These are phyloP conservation scores for Hedya salicella DNA, from an alignment of 2,888 invertebrate species.

Conservation along the genomic window DNA sequence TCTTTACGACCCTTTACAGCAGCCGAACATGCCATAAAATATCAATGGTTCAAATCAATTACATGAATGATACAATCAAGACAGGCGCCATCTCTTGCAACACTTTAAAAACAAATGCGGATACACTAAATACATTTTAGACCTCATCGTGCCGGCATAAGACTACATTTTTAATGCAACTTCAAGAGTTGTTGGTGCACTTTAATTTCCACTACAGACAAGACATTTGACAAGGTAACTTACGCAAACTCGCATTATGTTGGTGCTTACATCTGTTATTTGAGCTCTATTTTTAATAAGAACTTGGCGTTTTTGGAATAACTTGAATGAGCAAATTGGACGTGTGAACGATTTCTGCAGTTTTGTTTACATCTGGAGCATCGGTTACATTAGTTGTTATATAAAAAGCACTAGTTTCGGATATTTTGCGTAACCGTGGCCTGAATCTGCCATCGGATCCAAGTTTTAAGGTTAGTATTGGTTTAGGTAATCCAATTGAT, in stretches of 20 bases:
- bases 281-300: not conserved
- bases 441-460: conserved; percentile 16
- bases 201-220: conserved; percentile 10
- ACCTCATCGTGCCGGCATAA: not conserved
- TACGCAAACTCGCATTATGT: not conserved
- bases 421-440: conserved; percentile 29
- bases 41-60: not conserved
- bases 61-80: conserved; percentile 10
- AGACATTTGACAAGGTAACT: not conserved
- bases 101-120: conserved; percentile 7
- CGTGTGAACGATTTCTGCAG: not conserved
- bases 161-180: not conserved
- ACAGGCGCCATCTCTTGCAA: conserved; percentile 25
- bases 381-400: conserved; percentile 26
- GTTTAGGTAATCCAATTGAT: not conserved
- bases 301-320: not conserved
- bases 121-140: not conserved
- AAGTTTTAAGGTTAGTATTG: not conserved
- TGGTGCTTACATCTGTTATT: not conserved
- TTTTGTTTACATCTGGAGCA: not conserved
- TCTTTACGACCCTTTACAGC: not conserved
- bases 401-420: conserved; percentile 32
- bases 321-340: not conserved
- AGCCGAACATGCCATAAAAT: not conserved
- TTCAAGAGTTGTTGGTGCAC: not conserved